Evolutionary conservation across 2,113 vertebrate species (phyloP).

Genomic region (Cacatua alba): DNA sequence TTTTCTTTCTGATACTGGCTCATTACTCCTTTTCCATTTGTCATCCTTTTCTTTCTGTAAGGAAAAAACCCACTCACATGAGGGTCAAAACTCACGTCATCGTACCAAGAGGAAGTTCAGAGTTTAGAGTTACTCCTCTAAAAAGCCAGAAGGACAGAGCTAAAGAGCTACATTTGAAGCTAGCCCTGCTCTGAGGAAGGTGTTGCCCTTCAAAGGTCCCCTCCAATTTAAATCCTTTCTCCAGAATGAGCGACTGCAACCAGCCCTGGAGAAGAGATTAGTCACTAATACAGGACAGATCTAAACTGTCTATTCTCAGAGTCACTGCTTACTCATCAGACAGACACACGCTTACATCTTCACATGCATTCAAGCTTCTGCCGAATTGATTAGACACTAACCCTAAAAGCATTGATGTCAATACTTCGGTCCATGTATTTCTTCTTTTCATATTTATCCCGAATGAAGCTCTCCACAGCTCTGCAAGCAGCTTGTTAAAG

Average conservation of each 20-base stretch:
- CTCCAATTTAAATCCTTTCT: not conserved
- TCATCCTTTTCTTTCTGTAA: slow-evolving; percentile 87
- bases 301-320: not conserved
- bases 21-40: slow-evolving; percentile 84
- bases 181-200: not conserved
- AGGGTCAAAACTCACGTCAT: not conserved
- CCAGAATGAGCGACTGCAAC: not conserved
- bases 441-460: slow-evolving; percentile 98
- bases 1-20: slow-evolving; percentile 81
- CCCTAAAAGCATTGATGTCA: slow-evolving; percentile 88
- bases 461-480: slow-evolving; percentile 92
- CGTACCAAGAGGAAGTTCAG: rapidly evolving
- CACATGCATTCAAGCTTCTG: not conserved
- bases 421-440: slow-evolving; percentile 96
- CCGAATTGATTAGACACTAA: slow-evolving; percentile 63
- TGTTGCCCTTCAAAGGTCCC: not conserved
- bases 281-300: not conserved
- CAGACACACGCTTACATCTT: not conserved
- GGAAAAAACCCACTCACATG: not conserved
- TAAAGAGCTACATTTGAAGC: not conserved
- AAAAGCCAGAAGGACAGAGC: not conserved
- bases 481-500: slow-evolving; percentile 80
- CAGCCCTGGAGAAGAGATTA: not conserved
- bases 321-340: not conserved
- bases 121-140: not conserved